Percentiles rank a stretch among this genome's conserved stretches.
These are phyloP conservation scores for Rhyacichthys aspro DNA, from an alignment of 2,797 vertebrate species.

Conservation along the genomic window DNA sequence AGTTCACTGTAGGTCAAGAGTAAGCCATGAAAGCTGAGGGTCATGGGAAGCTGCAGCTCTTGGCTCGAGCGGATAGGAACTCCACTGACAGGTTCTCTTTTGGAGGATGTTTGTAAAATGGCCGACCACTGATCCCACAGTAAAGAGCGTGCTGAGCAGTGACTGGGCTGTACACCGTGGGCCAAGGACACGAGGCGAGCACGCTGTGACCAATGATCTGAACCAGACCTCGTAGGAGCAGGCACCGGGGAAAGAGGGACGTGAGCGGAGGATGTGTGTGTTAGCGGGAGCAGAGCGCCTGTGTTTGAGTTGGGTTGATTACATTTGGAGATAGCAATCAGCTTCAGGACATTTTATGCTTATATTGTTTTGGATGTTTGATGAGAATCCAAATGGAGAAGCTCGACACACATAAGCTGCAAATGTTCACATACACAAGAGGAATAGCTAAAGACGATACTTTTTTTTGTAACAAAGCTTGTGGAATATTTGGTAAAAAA, in stretches of 20 bases:
- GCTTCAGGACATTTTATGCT: constrained; percentile 58
- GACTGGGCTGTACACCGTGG: constrained; percentile 53
- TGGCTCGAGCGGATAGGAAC: constrained; percentile 67
- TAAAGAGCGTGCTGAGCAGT: constrained; percentile 58
- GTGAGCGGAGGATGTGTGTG: constrained; percentile 29
- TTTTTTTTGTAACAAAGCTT: no score
- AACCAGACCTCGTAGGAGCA: constrained; percentile 48
- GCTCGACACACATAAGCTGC: constrained; percentile 40
- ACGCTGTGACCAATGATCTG: constrained; percentile 71
- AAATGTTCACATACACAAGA: constrained; percentile 11
- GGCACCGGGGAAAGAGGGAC: constrained; percentile 48
- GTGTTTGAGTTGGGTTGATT: constrained; percentile 73
- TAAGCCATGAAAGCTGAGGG: constrained; percentile 64
- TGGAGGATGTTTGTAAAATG: constrained; percentile 74
- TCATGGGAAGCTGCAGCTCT: constrained; percentile 75
- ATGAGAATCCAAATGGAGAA: constrained; percentile 64
- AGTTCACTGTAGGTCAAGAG: constrained; percentile 57
- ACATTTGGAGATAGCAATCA: constrained; percentile 74
- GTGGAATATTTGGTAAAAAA: no score
- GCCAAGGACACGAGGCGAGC: constrained; percentile 69
- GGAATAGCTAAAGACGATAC: no score
- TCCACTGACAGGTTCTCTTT: constrained; percentile 67
- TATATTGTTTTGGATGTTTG: constrained; percentile 76
- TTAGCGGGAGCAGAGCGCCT: constrained; percentile 28
- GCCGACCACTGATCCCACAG: constrained; percentile 76